Percentiles rank a stretch among this genome's conserved stretches.
phyloP scores from a whole-genome alignment of 1,140 invertebrate genomes.

The Monochamus saltuarius region DNA sequence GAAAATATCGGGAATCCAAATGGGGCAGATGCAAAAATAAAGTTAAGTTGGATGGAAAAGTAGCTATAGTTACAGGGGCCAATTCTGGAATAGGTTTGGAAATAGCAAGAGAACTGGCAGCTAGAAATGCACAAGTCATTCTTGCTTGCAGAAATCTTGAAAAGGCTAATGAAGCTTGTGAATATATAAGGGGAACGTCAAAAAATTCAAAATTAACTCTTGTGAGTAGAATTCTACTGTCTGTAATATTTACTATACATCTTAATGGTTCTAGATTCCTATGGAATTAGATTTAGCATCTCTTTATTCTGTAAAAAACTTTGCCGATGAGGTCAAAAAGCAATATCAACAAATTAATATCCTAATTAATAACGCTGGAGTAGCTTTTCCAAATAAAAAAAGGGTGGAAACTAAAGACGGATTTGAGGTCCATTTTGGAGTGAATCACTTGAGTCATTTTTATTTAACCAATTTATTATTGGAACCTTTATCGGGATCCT shows the following conservation, averaged over 20 bases:
- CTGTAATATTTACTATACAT: neutral
- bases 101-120: constrained; percentile 57
- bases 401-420: constrained; percentile 71
- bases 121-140: constrained; percentile 67
- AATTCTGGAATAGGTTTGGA: constrained; percentile 62
- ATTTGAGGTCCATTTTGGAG: constrained; percentile 80
- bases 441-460: constrained; percentile 83
- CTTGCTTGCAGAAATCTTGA: constrained; percentile 74
- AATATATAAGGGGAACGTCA: neutral
- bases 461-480: constrained; percentile 78
- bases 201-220: neutral
- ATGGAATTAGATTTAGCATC: constrained; percentile 72
- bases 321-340: constrained; percentile 64
- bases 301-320: constrained; percentile 68
- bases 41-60: constrained; percentile 53
- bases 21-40: constrained; percentile 47
- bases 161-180: constrained; percentile 61
- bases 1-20: constrained; percentile 44
- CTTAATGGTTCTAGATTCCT: constrained; percentile 59
- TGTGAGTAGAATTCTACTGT: neutral
- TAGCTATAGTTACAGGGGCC: constrained; percentile 64
- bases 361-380: constrained; percentile 77
- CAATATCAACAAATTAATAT: constrained; percentile 67
- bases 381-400: constrained; percentile 58
- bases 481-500: constrained; percentile 57